Base-by-base conservation (phyloP, 1,140 invertebrate genomes). In the Drosophila tsacasi region DNA sequence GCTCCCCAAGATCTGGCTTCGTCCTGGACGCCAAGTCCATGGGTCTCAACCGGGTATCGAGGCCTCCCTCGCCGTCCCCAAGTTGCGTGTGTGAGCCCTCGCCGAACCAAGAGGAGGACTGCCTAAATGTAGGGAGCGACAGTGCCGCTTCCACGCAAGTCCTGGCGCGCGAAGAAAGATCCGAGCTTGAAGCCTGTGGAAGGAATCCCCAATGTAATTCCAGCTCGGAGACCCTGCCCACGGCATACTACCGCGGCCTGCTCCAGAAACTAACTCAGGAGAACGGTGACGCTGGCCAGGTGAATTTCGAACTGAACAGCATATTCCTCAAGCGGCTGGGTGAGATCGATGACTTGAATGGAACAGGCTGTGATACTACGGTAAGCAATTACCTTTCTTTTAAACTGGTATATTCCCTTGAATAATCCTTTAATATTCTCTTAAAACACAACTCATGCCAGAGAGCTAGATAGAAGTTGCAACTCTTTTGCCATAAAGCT, bases 261-360 rank as follows among this genome's bases (percentile, higher is more conserved):
- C 25, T 91, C 30, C 19, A 84, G 6, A 73, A 75, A 39, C 37
- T 76, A 32, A 73, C 40, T 12, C 21, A 47, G 0, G 35, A 40
- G 9, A 44, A 54, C 6, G 91, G 75, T 7, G 76, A 89, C 7
- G 60, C 69, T 10, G 47, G 63, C 4, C 37, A 58, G n/a, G 59
- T 92, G 10, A 92, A 79, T 42, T 80, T 59, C 13, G 42, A 85
- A 13, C 58, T 91, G 37, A 92, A 92, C 63, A 67, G 46, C 19
- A 78, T 89, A 17, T 92, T 81, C 42, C 25, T 91, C 0, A 67
- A 83, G 37, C 73, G 91, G 8, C 66, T 92, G 60, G 39, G 68
- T 1, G 83, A 85, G 6, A 91, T 92, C 32, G 91, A 92, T 76
- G 5, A 12, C 15, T 35, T 79, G 25, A 49, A 79, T 17, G 17